Evolutionary conservation across 2,888 invertebrate species (phyloP).

Genomic region (Plutella xylostella): DNA sequence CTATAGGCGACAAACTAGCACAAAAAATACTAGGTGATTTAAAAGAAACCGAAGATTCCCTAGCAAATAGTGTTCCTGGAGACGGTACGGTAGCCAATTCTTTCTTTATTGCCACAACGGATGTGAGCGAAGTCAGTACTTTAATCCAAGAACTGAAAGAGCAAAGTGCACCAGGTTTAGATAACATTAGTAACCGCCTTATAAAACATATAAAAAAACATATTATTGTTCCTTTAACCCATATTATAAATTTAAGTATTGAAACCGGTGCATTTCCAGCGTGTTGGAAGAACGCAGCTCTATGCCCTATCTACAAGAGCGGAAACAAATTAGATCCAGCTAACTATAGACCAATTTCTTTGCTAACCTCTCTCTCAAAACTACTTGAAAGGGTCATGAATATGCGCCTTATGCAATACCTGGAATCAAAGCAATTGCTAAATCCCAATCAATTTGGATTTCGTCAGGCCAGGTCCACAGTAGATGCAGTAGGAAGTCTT

Average conservation of each 20-base stretch:
- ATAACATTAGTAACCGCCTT: not conserved
- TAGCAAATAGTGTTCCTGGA: not conserved
- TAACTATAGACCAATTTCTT: not conserved
- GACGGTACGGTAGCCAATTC: not conserved
- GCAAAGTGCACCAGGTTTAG: not conserved
- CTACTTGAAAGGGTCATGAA: not conserved
- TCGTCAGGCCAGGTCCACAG: not conserved
- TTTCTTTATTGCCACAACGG: not conserved
- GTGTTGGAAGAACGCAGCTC: not conserved
- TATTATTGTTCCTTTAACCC: not conserved
- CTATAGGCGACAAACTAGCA: not conserved
- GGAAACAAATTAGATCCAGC: no score
- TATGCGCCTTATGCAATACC: not conserved
- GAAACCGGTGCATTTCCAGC: not conserved
- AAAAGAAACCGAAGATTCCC: not conserved
- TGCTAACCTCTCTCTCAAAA: not conserved
- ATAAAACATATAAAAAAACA: not conserved
- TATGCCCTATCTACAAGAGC: not conserved
- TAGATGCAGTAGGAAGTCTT: not conserved
- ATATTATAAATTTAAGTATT: not conserved
- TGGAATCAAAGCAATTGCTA: not conserved
- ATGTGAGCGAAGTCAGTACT: not conserved
- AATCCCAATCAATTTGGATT: not conserved
- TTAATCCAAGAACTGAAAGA: not conserved
- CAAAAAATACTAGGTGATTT: not conserved